phyloP scores from a whole-genome alignment of 2,113 vertebrate genomes.

The Ondatra zibethicus region DNA sequence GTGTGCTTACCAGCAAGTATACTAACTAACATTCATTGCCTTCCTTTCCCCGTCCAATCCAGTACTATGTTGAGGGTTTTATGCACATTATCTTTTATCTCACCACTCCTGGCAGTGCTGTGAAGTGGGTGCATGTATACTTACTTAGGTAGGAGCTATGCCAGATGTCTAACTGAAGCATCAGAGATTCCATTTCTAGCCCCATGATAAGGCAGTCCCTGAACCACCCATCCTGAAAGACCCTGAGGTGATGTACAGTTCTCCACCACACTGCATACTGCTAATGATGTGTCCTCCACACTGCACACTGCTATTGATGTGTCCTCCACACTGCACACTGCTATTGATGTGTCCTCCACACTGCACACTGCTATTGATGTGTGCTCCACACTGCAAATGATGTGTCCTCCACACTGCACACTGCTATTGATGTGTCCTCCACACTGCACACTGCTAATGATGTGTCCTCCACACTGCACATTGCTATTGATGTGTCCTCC shows the following conservation, averaged over 20 bases:
- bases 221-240: not conserved
- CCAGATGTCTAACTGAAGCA: not conserved
- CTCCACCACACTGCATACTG: not conserved
- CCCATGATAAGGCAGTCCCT: not conserved
- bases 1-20: not conserved
- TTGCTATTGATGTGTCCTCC: too few species aligned
- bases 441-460: too few species aligned
- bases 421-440: too few species aligned
- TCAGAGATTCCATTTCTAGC: too few species aligned
- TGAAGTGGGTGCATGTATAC: not conserved
- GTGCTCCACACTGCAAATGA: not conserved
- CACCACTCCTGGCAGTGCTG: not conserved
- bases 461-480: too few species aligned
- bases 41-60: not conserved
- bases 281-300: not conserved
- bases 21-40: not conserved
- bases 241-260: not conserved
- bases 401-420: not conserved
- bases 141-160: not conserved
- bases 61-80: not conserved
- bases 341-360: not conserved
- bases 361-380: not conserved
- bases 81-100: not conserved
- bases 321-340: not conserved
- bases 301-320: not conserved